Base-by-base conservation (phyloP, 2,888 invertebrate genomes). In the Apocheima hispidaria region DNA sequence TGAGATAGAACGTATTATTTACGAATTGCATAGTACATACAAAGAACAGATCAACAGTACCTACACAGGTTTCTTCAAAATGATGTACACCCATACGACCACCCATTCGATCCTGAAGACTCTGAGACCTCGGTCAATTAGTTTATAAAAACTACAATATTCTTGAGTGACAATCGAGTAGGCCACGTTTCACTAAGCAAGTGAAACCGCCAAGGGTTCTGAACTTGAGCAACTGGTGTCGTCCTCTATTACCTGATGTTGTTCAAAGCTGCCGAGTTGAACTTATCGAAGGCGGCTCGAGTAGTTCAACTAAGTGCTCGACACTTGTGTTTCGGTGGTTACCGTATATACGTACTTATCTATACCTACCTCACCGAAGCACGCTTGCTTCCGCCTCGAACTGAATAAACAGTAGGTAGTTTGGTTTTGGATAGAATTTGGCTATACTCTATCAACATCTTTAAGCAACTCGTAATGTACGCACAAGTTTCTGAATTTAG, bases 261-360 rank as follows among this genome's bases (percentile, higher is more conserved):
- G 49, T 55, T 48, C 20, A 48, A 48, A 55, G 40, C 46, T 1
- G 35, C 4, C 49, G 12, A 16, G 33, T 35, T 49, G 33, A 4
- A 41, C 49, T 49, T 41, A 9, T 41, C 49, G 40, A 49, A 26
- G 18, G 5, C 30, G 18, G 5, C 40, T 43, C 18, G 14, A 46
- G 54, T 33, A 40, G 33, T 21, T 6, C 33, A 23, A 5, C 36
- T 44, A 36, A 54, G 44, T 44, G 26, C 43, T 43, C 53, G 41
- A 40, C 28, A 40, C 52, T 41, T 52, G 30, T 21, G 52, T 41
- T 52, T 28, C 46, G 4, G 46, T 30, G 46, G 46, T 46, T 18
- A 18, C 46, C 7, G 3, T 14, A 5, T 36, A 21, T 20, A 18
- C 16, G n/a, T 38, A 18, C 18, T 10, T 18, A 9, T 4, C 36